These are phyloP conservation scores for Oligia strigilis DNA, from an alignment of 2,888 invertebrate genomes.

Conservation along the genomic window DNA sequence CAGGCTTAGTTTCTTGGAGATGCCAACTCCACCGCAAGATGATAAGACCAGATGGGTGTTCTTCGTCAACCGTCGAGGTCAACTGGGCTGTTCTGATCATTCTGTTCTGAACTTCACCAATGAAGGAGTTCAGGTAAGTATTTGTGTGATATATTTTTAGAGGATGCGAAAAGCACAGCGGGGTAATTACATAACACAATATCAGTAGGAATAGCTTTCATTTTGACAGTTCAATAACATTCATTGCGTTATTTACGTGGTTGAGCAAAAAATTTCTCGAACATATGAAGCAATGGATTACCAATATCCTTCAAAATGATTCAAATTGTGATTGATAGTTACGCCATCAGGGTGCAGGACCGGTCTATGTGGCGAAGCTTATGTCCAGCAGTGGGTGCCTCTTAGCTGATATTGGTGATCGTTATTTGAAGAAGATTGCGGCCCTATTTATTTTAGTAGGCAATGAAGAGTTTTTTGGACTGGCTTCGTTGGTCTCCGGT, in stretches of 20 bases:
- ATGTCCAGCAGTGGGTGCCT: background rate
- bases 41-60: conserved; percentile 78
- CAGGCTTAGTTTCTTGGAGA: conserved; percentile 77
- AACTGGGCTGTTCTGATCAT: conserved; percentile 78
- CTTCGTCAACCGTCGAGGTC: conserved; percentile 79
- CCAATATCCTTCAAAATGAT: background rate
- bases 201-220: background rate
- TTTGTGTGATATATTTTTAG: background rate
- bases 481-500: too few relatives aligned
- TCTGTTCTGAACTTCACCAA: conserved; percentile 74
- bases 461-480: background rate
- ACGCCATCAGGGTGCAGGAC: background rate
- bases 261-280: background rate
- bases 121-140: conserved; percentile 80
- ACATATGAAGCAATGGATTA: background rate
- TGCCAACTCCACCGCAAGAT: conserved; percentile 75
- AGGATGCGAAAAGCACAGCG: background rate
- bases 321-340: too few relatives aligned
- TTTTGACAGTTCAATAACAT: background rate
- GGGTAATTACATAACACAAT: background rate
- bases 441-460: background rate
- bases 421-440: background rate
- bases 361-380: background rate
- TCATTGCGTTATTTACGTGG: background rate
- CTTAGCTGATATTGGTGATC: background rate